Evolutionary conservation across 2,888 invertebrate genomes (phyloP).

Genomic region (Chaetogeoica ovagalla): DNA sequence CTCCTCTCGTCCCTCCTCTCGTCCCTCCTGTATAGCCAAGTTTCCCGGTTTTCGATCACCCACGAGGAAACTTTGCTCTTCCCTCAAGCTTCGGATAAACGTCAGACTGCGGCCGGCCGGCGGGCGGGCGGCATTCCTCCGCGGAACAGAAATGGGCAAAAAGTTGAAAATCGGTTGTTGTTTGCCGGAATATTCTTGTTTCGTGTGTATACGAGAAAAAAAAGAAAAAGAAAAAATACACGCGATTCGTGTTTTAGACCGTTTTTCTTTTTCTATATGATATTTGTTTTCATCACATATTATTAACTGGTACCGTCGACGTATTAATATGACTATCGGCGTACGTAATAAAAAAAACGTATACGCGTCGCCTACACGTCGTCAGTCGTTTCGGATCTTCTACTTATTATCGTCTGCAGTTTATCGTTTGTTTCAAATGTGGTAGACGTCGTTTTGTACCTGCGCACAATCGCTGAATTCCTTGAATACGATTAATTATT

Average conservation of each 20-base stretch:
- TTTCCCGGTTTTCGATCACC: conserved; percentile 43
- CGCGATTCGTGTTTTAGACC: neutral
- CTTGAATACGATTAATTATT: no score
- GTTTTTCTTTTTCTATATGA: neutral
- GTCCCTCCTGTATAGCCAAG: neutral
- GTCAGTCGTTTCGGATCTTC: no score
- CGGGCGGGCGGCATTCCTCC: neutral
- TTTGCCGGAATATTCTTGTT: neutral
- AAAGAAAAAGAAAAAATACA: no score
- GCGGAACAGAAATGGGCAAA: neutral
- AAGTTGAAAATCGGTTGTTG: conserved; percentile 10
- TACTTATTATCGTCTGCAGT: no score
- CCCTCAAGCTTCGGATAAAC: conserved; percentile 29
- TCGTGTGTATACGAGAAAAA: no score
- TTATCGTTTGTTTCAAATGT: no score
- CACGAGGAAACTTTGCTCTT: conserved; percentile 27
- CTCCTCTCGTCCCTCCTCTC: no score
- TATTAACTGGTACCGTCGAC: neutral
- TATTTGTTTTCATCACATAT: neutral
- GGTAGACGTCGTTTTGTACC: no score
- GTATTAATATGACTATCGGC: neutral
- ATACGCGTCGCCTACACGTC: no score
- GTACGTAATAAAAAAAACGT: no score
- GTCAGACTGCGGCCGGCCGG: neutral
- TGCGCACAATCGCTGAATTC: no score